Evolutionary conservation across 2,113 vertebrate species (phyloP).

Genomic region (Myxocyprinus asiaticus): DNA sequence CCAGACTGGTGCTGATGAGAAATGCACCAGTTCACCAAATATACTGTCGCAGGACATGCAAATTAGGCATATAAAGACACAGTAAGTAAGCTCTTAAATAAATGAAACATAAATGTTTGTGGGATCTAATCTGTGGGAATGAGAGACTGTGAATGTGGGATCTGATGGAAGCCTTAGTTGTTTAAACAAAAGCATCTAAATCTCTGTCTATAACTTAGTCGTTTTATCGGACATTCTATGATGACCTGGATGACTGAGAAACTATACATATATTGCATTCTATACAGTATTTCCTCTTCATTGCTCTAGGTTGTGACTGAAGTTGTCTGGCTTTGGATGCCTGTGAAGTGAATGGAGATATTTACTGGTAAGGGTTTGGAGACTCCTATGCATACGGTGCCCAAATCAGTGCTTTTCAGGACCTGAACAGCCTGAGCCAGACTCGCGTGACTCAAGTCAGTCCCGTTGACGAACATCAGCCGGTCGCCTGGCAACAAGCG

Average conservation of each 20-base stretch:
- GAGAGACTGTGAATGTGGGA: not conserved
- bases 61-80: not conserved
- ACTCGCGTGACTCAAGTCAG: constrained; percentile 83
- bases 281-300: not conserved
- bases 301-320: not conserved
- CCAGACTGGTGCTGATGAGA: not conserved
- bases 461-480: constrained; percentile 90
- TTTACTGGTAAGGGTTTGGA: constrained; percentile 92
- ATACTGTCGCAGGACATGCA: too few relatives aligned
- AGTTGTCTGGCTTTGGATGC: not conserved
- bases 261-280: not conserved
- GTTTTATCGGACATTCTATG: too few relatives aligned
- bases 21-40: not conserved
- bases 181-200: not conserved
- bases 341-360: constrained; percentile 13
- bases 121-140: too few relatives aligned
- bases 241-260: too few relatives aligned
- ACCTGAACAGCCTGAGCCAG: constrained; percentile 90
- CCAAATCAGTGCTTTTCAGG: constrained; percentile 84
- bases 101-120: not conserved
- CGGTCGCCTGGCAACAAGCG: constrained; percentile 90
- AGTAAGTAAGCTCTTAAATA: not conserved
- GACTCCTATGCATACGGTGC: constrained; percentile 86
- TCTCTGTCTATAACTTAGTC: not conserved
- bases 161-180: not conserved